A percentile compares a stretch with the other conserved stretches of the same genome.
Evolutionary conservation across 2,888 invertebrate species (phyloP).

Genomic region (Brachyopa scutellaris): DNA sequence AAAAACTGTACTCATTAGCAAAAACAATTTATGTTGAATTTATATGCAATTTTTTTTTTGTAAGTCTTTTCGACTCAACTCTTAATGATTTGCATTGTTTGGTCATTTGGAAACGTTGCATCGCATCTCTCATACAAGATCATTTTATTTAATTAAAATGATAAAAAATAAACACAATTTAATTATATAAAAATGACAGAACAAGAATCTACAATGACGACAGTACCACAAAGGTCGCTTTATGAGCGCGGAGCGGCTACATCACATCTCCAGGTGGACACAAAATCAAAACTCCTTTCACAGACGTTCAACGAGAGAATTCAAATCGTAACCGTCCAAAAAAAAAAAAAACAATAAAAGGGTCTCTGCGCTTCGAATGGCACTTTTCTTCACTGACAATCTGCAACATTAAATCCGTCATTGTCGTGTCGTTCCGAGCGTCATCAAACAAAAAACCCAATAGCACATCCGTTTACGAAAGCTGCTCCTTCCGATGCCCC

Average conservation of each 20-base stretch:
- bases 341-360: conserved; percentile 29
- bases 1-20: not conserved
- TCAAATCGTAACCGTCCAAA: conserved; percentile 41
- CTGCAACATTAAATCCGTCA: conserved; percentile 67
- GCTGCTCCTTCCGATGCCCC: conserved; percentile 33
- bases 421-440: conserved; percentile 67
- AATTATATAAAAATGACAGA: conserved; percentile 13
- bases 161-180: conserved; percentile 32
- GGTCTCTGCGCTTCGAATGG: conserved; percentile 28
- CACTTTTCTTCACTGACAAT: conserved; percentile 58
- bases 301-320: conserved; percentile 27
- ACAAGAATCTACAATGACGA: not conserved
- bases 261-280: conserved; percentile 53
- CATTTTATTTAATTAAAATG: conserved; percentile 61
- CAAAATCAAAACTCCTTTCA: conserved; percentile 14
- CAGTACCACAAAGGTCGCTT: conserved; percentile 31
- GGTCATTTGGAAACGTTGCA: conserved; percentile 20
- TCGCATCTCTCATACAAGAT: conserved; percentile 8
- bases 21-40: not conserved
- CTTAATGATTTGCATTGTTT: conserved; percentile 1
- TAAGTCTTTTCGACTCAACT: not conserved
- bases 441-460: conserved; percentile 68
- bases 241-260: conserved; percentile 46
- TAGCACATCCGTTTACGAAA: conserved; percentile 62
- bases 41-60: too few relatives aligned